Evolutionary conservation across 2,888 invertebrate species (phyloP).

Genomic region (Drosophila fungiperda): DNA sequence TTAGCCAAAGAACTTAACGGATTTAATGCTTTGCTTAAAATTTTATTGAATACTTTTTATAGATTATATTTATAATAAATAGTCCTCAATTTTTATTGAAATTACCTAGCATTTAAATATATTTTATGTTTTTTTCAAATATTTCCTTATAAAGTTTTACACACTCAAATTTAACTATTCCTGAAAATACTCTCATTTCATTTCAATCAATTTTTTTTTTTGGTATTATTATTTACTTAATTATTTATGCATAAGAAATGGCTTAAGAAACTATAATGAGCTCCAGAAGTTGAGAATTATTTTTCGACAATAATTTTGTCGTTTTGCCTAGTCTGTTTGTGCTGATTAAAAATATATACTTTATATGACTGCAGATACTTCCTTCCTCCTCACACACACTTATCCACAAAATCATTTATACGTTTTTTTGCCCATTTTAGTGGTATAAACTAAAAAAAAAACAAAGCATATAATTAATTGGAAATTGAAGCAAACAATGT

Average conservation of each 20-base stretch:
- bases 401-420: background rate
- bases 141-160: background rate
- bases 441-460: background rate
- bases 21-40: background rate
- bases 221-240: background rate
- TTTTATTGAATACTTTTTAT: background rate
- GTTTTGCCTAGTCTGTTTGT: fast-evolving
- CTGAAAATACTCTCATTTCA: background rate
- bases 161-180: background rate
- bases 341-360: background rate
- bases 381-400: background rate
- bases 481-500: conserved; percentile 23
- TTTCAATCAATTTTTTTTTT: background rate
- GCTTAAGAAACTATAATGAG: background rate
- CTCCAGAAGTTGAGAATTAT: background rate
- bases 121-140: background rate
- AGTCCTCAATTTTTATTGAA: background rate
- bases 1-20: fast-evolving
- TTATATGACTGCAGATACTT: background rate
- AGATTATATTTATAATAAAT: background rate
- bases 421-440: background rate
- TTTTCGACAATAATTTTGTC: background rate
- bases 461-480: conserved; percentile 42
- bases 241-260: background rate
- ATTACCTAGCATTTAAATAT: background rate